Evolutionary conservation across 2,888 invertebrate species (phyloP).

Genomic region (Mesorhabditis spiculigera): DNA sequence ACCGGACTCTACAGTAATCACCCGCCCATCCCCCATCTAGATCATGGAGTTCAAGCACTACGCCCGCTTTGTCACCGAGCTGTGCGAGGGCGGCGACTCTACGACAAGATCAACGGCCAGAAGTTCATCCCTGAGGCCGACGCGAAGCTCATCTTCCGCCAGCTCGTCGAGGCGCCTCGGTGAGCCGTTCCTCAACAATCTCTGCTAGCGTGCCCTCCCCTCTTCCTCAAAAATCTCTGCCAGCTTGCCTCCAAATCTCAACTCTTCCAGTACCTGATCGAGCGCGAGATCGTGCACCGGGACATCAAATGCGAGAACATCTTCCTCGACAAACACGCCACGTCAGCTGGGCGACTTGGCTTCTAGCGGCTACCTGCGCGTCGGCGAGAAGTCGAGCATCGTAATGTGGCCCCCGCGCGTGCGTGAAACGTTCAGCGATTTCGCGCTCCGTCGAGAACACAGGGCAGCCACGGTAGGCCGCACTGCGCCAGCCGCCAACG

Average conservation of each 20-base stretch:
- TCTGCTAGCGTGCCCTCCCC: neutral
- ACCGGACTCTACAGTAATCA: neutral
- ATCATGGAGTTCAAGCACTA: constrained; percentile 65
- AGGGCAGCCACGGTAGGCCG: constrained; percentile 48
- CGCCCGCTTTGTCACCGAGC: constrained; percentile 65
- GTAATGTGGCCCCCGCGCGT: constrained; percentile 80
- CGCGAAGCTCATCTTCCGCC: constrained; percentile 59
- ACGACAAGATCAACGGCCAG: constrained; percentile 66
- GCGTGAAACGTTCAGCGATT: constrained; percentile 83
- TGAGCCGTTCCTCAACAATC: constrained; percentile 9
- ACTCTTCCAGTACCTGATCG: constrained; percentile 33
- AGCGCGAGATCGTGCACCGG: constrained; percentile 57
- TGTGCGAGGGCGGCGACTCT: constrained; percentile 67
- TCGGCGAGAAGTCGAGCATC: constrained; percentile 69
- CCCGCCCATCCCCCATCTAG: constrained; percentile 6
- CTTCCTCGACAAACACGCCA: constrained; percentile 67
- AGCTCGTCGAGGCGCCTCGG: constrained; percentile 57
- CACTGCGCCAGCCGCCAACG: neutral
- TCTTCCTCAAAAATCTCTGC: neutral
- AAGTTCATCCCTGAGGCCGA: constrained; percentile 66
- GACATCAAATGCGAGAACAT: constrained; percentile 73
- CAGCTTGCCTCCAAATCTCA: neutral
- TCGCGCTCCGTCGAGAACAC: constrained; percentile 70
- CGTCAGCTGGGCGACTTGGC: constrained; percentile 82
- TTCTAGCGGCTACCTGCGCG: constrained; percentile 70